Percentiles rank a stretch among this genome's conserved stretches.
Evolutionary conservation across 2,113 vertebrate genomes (phyloP).

Genomic region (Neopipo cinnamomea): DNA sequence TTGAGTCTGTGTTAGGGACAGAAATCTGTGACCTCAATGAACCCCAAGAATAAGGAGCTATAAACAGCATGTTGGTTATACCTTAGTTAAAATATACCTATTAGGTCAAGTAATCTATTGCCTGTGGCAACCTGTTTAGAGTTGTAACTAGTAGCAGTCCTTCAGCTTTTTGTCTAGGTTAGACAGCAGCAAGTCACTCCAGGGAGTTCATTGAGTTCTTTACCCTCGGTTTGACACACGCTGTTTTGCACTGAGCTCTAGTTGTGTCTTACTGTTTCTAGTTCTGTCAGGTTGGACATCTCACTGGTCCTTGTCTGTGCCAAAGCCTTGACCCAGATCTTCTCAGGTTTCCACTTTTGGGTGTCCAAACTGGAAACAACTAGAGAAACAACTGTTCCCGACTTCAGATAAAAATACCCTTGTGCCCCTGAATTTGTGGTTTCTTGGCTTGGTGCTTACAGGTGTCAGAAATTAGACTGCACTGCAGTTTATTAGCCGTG

Average conservation of each 20-base stretch:
- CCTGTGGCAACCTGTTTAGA: neutral
- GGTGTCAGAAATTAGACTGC: neutral
- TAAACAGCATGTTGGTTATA: neutral
- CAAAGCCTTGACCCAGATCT: neutral
- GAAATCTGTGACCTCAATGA: neutral
- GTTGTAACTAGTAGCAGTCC: neutral
- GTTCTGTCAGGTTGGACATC: rapidly evolving
- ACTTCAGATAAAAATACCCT: neutral
- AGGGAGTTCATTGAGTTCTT: neutral
- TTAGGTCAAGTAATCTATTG: neutral
- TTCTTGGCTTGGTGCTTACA: neutral
- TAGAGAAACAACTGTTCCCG: neutral
- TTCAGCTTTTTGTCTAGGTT: neutral
- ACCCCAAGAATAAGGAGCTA: neutral
- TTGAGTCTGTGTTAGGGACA: neutral
- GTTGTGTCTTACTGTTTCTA: neutral
- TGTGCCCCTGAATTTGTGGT: neutral
- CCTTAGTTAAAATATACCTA: neutral
- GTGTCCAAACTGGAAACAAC: neutral
- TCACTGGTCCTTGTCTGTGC: neutral
- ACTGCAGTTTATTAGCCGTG: neutral
- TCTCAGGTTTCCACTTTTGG: neutral
- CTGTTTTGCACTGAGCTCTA: neutral
- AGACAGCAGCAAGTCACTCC: neutral
- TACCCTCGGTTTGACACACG: neutral